Percentiles rank a stretch among this genome's conserved stretches.
Evolutionary conservation across 2,888 invertebrate species (phyloP).

Genomic region (Artemia sinica): DNA sequence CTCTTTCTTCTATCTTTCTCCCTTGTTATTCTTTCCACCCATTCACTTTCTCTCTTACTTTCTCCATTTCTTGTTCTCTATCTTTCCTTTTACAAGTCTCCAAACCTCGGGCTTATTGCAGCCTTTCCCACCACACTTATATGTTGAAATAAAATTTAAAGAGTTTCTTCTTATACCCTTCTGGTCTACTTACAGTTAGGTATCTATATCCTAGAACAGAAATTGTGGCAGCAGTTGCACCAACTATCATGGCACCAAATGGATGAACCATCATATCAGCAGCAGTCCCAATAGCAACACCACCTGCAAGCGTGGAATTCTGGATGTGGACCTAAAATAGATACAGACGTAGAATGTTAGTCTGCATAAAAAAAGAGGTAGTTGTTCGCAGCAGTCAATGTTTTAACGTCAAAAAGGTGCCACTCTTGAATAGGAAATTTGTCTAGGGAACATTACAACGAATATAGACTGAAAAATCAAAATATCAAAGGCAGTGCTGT

Average conservation of each 20-base stretch:
- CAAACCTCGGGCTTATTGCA: too few relatives aligned
- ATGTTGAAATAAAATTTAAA: too few relatives aligned
- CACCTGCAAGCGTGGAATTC: conserved; percentile 74
- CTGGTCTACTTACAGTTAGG: conserved; percentile 34
- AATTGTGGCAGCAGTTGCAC: conserved; percentile 53
- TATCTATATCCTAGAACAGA: conserved; percentile 64
- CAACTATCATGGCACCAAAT: conserved; percentile 62
- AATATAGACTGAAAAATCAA: too few relatives aligned
- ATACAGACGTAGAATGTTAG: not conserved
- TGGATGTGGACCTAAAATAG: conserved; percentile 54
- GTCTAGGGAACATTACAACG: too few relatives aligned
- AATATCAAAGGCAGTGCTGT: too few relatives aligned
- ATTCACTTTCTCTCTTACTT: too few relatives aligned
- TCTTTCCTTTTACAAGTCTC: too few relatives aligned
- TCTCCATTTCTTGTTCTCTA: too few relatives aligned
- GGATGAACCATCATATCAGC: conserved; percentile 63
- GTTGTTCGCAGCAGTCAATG: not conserved
- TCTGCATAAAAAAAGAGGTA: not conserved
- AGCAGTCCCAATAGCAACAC: conserved; percentile 73
- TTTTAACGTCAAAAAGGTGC: not conserved
- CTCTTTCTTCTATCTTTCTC: too few relatives aligned
- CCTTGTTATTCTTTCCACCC: too few relatives aligned
- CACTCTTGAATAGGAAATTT: not conserved
- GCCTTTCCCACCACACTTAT: too few relatives aligned
- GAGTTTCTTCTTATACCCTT: too few relatives aligned